Evolutionary conservation across 2,888 invertebrate genomes (phyloP).

Genomic region (Teleogryllus oceanicus): DNA sequence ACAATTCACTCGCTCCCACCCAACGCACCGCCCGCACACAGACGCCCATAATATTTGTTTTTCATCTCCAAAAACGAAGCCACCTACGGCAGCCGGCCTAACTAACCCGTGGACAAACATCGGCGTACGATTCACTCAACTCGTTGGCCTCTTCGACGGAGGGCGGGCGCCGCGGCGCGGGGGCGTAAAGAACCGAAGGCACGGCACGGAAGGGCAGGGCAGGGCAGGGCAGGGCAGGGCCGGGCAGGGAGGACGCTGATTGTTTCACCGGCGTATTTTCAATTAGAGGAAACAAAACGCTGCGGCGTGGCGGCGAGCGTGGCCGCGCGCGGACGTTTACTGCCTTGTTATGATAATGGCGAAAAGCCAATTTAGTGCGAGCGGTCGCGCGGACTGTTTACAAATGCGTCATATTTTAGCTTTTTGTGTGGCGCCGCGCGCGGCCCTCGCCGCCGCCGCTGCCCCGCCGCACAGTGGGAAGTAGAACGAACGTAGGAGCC

Average conservation of each 20-base stretch:
- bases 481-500: too few relatives aligned
- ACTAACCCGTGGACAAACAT: neutral
- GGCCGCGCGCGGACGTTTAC: constrained; percentile 27
- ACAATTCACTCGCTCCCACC: too few relatives aligned
- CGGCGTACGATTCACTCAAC: neutral
- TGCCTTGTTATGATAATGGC: constrained; percentile 32
- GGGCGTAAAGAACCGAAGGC: neutral
- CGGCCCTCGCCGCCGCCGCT: neutral
- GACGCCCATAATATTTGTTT: too few relatives aligned
- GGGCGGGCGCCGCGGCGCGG: neutral
- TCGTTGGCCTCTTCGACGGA: neutral
- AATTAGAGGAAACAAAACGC: constrained; percentile 18
- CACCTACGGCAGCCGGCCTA: too few relatives aligned
- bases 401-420: constrained; percentile 30
- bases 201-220: too few relatives aligned
- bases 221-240: too few relatives aligned
- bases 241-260: neutral
- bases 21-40: too few relatives aligned
- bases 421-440: constrained; percentile 19
- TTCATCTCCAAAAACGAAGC: too few relatives aligned
- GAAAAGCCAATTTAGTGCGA: constrained; percentile 26
- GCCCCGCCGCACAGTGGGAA: neutral
- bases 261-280: constrained; percentile 11
- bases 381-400: constrained; percentile 19
- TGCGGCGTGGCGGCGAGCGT: neutral